A percentile compares a stretch with the other conserved stretches of the same genome.
phyloP scores from a whole-genome alignment of 2,797 vertebrate genomes.

The Setipinna tenuifilis region DNA sequence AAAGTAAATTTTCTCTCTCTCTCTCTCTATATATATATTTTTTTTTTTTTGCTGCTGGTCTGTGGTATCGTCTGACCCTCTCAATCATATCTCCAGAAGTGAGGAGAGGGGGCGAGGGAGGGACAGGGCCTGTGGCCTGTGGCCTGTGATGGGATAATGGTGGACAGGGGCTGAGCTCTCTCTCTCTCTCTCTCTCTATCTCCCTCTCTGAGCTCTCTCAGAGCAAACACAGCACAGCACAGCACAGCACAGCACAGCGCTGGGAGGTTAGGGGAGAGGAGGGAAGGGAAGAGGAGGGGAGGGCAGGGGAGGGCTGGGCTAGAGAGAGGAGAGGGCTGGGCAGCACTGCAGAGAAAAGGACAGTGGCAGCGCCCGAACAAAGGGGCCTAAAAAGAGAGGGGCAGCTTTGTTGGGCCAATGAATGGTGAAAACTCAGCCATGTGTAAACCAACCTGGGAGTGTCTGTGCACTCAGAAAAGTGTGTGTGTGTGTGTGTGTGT shows the following conservation, averaged over 20 bases:
- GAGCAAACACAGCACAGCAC: too few relatives aligned
- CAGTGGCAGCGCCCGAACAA: constrained; percentile 91
- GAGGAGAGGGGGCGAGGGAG: background rate
- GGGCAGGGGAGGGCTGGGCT: background rate
- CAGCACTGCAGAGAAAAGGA: constrained; percentile 83
- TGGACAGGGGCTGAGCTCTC: background rate
- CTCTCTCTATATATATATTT: too few relatives aligned
- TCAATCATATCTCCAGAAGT: background rate
- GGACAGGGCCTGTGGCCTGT: too few relatives aligned
- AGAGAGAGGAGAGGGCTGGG: constrained; percentile 67
- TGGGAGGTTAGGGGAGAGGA: background rate
- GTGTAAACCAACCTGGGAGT: constrained; percentile 90
- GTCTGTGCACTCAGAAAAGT: background rate
- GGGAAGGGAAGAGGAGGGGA: background rate
- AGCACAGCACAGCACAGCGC: background rate
- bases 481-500: constrained; percentile 72
- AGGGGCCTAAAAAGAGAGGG: constrained; percentile 88
- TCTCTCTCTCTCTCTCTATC: too few relatives aligned
- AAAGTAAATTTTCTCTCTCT: background rate
- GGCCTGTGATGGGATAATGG: background rate
- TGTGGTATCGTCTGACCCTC: background rate
- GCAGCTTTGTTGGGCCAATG: constrained; percentile 85
- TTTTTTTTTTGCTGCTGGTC: background rate
- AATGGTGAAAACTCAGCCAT: constrained; percentile 93
- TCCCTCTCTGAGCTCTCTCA: background rate